A percentile compares a stretch with the other conserved stretches of the same genome.
These are phyloP conservation scores for Sarcoramphus papa DNA, from an alignment of 2,797 vertebrate genomes.

Conservation along the genomic window DNA sequence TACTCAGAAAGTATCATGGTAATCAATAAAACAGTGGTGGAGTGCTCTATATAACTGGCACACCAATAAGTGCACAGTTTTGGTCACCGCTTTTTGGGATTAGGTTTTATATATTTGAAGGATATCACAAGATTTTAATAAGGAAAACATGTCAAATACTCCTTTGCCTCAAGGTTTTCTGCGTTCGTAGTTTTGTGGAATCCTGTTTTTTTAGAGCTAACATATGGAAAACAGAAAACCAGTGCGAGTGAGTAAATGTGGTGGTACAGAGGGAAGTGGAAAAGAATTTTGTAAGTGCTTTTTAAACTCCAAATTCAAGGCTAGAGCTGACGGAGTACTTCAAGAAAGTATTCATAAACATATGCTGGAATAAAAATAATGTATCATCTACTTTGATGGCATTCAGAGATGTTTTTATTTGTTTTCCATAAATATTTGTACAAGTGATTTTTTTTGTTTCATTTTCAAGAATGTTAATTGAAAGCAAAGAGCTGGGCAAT, in stretches of 20 bases:
- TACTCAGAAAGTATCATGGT: neutral
- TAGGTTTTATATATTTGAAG: neutral
- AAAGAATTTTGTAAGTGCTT: slow-evolving; percentile 4
- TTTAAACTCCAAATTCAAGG: neutral
- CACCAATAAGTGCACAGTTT: neutral
- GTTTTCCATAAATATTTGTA: slow-evolving; percentile 13
- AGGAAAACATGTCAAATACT: slow-evolving; percentile 1
- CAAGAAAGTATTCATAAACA: neutral
- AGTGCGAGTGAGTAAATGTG: neutral
- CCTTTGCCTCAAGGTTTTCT: slow-evolving; percentile 18
- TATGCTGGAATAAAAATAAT: neutral
- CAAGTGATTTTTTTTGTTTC: neutral
- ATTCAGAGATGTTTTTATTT: neutral
- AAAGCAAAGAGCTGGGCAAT: neutral
- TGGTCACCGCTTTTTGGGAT: neutral
- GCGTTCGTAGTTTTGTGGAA: neutral
- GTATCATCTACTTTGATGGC: neutral
- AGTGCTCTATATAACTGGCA: neutral
- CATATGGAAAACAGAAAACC: slow-evolving; percentile 19
- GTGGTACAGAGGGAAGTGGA: neutral
- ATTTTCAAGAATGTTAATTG: slow-evolving; percentile 19
- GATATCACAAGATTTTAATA: neutral
- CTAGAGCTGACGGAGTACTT: neutral
- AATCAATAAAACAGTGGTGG: neutral
- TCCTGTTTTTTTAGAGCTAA: slow-evolving; percentile 19